These are phyloP conservation scores for Tylochromis polylepis DNA, from an alignment of 2,113 vertebrate species.

Conservation along the genomic window DNA sequence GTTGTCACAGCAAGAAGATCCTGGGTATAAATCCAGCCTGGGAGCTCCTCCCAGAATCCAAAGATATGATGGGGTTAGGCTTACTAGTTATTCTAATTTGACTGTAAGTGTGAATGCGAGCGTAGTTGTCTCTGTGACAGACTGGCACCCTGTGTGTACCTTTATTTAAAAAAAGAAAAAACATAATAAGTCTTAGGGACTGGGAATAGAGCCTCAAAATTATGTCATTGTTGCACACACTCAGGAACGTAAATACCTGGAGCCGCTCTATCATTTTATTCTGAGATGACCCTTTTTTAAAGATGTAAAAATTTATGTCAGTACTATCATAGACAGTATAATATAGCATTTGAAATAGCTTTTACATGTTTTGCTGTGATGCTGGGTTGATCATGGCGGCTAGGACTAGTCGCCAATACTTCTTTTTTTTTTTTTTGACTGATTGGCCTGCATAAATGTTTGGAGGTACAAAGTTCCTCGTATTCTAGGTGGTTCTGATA, in stretches of 20 bases:
- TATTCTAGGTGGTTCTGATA: not conserved
- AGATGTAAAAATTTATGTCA: not conserved
- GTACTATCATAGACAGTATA: not conserved
- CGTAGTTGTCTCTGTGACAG: not conserved
- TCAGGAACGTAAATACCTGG: no score
- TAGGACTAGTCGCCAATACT: not conserved
- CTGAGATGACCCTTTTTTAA: not conserved
- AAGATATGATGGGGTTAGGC: not conserved
- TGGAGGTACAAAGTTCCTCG: not conserved
- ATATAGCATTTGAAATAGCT: not conserved
- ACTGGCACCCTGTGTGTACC: not conserved
- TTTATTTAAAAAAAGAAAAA: not conserved
- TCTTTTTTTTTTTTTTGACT: not conserved
- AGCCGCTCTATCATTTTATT: no score
- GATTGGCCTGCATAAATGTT: not conserved
- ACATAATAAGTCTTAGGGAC: not conserved
- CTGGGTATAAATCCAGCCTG: not conserved
- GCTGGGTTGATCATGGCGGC: fast-evolving
- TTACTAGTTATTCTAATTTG: not conserved
- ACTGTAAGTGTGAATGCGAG: not conserved
- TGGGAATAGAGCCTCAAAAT: not conserved
- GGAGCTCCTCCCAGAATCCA: not conserved
- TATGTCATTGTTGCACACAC: not conserved
- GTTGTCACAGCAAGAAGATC: not conserved
- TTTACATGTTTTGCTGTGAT: not conserved